Evolutionary conservation across 2,113 vertebrate species (phyloP).

Genomic region (Blennius ocellaris): DNA sequence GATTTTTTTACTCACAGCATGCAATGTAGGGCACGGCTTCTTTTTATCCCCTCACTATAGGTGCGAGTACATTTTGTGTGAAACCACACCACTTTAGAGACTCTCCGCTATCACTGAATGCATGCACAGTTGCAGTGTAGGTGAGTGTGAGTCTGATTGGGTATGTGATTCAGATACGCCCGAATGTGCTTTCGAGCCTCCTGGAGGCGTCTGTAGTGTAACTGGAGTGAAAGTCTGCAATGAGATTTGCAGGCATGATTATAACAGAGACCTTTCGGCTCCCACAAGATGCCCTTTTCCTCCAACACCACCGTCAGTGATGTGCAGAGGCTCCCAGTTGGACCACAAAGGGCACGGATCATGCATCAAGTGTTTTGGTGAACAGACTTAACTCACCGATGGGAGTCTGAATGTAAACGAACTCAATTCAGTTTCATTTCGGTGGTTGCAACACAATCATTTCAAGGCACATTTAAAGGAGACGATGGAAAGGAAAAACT

Average conservation of each 20-base stretch:
- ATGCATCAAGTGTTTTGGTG: constrained; percentile 5
- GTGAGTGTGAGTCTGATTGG: constrained; percentile 39
- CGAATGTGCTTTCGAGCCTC: constrained; percentile 26
- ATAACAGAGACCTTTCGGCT: constrained; percentile 50
- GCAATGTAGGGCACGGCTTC: not conserved
- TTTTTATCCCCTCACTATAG: not conserved
- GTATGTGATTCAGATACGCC: constrained; percentile 52
- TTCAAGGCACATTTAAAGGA: too few species aligned
- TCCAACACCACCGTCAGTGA: not conserved
- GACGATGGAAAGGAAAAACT: too few species aligned
- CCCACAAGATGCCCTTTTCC: constrained; percentile 55
- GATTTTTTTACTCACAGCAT: not conserved
- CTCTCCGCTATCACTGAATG: constrained; percentile 14
- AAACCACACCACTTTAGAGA: not conserved
- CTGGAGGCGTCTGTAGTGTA: constrained; percentile 39
- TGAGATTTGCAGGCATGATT: constrained; percentile 44
- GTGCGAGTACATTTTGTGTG: too few species aligned
- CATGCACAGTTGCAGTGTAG: constrained; percentile 45
- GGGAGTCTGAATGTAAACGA: not conserved
- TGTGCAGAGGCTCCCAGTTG: constrained; percentile 1
- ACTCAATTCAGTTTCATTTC: too few species aligned
- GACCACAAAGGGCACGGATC: constrained; percentile 11
- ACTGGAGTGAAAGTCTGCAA: constrained; percentile 30
- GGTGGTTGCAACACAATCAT: too few species aligned
- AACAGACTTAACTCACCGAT: not conserved